A percentile compares a stretch with the other conserved stretches of the same genome.
Evolutionary conservation across 2,888 invertebrate genomes (phyloP).

Genomic region (Papilio protenor): DNA sequence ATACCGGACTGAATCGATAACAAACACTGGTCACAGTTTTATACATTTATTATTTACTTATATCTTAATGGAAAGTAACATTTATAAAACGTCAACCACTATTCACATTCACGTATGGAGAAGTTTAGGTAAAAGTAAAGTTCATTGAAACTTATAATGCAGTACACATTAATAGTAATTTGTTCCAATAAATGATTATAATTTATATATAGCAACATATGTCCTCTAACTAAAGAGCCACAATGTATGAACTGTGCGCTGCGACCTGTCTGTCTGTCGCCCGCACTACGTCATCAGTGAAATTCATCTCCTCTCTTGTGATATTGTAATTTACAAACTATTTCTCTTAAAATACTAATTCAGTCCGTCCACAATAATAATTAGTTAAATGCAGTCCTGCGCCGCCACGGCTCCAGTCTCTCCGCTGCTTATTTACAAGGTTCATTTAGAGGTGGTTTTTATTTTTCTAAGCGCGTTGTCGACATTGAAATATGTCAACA

Average conservation of each 20-base stretch:
- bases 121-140: background rate
- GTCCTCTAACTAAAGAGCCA: background rate
- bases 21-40: background rate
- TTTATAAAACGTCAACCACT: background rate
- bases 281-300: background rate
- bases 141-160: background rate
- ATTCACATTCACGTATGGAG: background rate
- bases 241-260: too few species aligned
- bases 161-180: background rate
- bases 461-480: slow-evolving; percentile 51
- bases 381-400: background rate
- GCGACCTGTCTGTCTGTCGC: too few species aligned
- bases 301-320: background rate
- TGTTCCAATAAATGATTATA: background rate
- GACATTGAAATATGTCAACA: slow-evolving; percentile 72
- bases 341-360: slow-evolving; percentile 40
- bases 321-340: background rate
- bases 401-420: background rate
- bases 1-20: background rate
- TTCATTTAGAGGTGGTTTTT: background rate
- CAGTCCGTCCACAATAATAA: slow-evolving; percentile 49
- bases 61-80: background rate
- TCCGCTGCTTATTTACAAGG: background rate
- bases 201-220: background rate
- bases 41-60: slow-evolving; percentile 1